Conservation (phyloP, 2,797 vertebrate genomes). For the Peromyscus nudipes region DNA sequence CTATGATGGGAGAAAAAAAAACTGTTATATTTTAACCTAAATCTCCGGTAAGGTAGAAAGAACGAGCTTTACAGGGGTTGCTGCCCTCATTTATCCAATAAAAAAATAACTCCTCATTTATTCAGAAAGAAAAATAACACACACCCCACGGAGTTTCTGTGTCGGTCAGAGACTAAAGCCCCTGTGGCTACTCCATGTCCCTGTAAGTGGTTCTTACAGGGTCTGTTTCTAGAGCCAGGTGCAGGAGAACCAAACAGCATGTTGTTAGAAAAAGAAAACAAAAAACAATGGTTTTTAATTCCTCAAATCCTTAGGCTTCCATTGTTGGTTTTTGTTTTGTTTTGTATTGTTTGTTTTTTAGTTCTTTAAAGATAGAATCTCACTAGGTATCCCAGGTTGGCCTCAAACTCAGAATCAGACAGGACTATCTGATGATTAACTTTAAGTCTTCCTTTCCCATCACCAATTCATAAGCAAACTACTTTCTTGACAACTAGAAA, state of each 20-base stretch:
- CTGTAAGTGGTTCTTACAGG: not conserved
- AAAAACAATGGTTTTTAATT: not conserved
- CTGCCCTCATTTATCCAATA: not conserved
- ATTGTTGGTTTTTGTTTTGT: not conserved
- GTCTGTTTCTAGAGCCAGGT: not conserved
- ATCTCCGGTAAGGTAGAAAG: not conserved
- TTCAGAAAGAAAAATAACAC: not conserved
- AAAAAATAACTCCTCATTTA: not conserved
- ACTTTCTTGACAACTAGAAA: not conserved
- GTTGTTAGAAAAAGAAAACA: not conserved
- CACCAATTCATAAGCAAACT: constrained; percentile 33
- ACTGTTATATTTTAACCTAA: constrained; percentile 18
- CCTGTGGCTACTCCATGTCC: not conserved
- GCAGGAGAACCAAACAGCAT: not conserved
- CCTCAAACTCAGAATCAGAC: not conserved
- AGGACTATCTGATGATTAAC: not conserved
- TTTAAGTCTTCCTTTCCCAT: constrained; percentile 14
- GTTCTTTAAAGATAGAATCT: not conserved
- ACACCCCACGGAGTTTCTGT: not conserved
- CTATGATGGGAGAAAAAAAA: not conserved
- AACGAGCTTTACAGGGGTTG: not conserved
- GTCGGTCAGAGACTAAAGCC: not conserved
- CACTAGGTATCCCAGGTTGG: not conserved
- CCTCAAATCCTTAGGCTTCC: not conserved
- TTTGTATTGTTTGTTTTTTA: not conserved